Percentiles rank a stretch among this genome's conserved stretches.
Evolutionary conservation across 2,888 invertebrate species (phyloP).

Genomic region (Hypomecis punctinalis): DNA sequence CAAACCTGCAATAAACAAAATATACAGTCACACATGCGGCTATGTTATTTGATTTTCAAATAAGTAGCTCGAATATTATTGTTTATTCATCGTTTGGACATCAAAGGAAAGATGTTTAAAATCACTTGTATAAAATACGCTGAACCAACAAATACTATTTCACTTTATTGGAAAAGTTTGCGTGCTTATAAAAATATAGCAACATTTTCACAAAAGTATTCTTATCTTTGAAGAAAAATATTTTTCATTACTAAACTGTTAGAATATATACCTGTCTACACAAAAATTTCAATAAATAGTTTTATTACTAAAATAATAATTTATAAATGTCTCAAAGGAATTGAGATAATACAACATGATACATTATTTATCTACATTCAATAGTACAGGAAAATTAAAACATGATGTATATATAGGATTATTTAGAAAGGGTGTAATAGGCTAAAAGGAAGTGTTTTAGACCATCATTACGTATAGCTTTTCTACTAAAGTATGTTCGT

Average conservation of each 20-base stretch:
- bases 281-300: neutral
- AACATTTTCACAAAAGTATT: neutral
- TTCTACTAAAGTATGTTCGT: no score
- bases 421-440: no score
- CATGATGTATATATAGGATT: no score
- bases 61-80: neutral
- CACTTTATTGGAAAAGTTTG: neutral
- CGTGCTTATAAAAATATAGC: neutral
- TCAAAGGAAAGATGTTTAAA: constrained; percentile 31
- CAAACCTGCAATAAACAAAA: constrained; percentile 9
- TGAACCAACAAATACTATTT: neutral
- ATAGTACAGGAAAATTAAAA: no score
- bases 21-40: neutral
- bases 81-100: constrained; percentile 16
- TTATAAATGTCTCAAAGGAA: neutral
- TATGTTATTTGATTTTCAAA: neutral
- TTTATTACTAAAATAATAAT: neutral
- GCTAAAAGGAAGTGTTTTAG: no score
- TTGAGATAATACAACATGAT: neutral
- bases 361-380: neutral
- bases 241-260: no score
- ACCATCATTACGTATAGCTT: no score
- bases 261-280: no score
- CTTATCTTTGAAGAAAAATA: neutral
- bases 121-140: constrained; percentile 2